Evolutionary conservation across 1,140 invertebrate genomes (phyloP).

Genomic region (Pseudomyrmex concolor): DNA sequence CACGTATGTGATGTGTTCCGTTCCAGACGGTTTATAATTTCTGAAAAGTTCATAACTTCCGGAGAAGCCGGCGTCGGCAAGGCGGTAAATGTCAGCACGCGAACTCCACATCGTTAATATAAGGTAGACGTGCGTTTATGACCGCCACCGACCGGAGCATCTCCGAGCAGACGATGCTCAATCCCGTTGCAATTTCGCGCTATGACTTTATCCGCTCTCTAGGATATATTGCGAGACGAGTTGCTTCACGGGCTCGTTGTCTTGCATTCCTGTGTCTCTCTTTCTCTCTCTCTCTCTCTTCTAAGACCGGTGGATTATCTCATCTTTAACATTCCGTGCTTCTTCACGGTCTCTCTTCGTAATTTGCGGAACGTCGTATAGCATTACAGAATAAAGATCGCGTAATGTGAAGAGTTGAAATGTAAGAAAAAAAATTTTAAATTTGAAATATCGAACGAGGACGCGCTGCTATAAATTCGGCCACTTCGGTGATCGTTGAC

Average conservation of each 20-base stretch:
- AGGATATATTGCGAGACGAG: conserved; percentile 9
- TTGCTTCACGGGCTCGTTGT: conserved; percentile 7
- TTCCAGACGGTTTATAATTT: conserved; percentile 60
- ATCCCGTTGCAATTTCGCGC: conserved; percentile 32
- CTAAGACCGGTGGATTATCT: too few relatives aligned
- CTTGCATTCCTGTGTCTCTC: neutral
- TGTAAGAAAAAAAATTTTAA: too few relatives aligned
- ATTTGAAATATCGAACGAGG: neutral
- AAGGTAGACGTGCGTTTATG: conserved; percentile 62
- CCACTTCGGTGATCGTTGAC: conserved; percentile 58
- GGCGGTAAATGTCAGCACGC: conserved; percentile 63
- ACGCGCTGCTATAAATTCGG: conserved; percentile 62
- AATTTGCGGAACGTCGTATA: too few relatives aligned
- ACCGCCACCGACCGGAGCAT: conserved; percentile 24
- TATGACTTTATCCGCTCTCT: conserved; percentile 41
- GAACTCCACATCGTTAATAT: conserved; percentile 64
- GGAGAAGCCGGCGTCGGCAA: conserved; percentile 52
- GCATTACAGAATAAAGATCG: too few relatives aligned
- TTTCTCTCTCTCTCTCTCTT: neutral
- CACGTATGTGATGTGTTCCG: neutral
- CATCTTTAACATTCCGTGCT: too few relatives aligned
- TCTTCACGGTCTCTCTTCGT: too few relatives aligned
- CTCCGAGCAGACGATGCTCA: conserved; percentile 22
- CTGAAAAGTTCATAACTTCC: conserved; percentile 66
- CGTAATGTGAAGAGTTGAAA: too few relatives aligned